Evolutionary conservation across 2,797 vertebrate genomes (phyloP).

Genomic region (Malacoraja senta): DNA sequence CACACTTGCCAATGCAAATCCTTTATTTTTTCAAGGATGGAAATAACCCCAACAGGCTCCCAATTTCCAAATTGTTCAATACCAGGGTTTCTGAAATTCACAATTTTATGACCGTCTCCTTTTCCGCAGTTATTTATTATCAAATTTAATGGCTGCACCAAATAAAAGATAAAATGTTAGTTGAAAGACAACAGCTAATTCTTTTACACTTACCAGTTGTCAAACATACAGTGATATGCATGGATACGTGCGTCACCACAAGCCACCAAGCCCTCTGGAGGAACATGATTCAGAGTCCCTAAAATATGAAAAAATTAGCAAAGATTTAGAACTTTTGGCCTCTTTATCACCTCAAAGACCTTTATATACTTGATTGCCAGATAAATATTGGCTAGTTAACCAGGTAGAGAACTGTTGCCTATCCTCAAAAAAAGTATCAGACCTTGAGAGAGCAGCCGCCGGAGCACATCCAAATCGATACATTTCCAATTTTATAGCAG

Average conservation of each 20-base stretch:
- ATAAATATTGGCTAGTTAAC: too few species aligned
- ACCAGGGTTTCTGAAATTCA: not conserved
- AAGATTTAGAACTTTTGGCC: not conserved
- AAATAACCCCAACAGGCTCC: not conserved
- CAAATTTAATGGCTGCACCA: not conserved
- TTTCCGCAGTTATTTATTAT: not conserved
- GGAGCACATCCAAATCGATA: too few species aligned
- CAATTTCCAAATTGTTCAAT: not conserved
- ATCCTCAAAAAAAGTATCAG: too few species aligned
- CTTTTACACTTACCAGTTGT: not conserved
- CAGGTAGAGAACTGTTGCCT: too few species aligned
- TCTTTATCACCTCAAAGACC: too few species aligned
- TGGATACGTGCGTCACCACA: not conserved
- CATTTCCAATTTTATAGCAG: too few species aligned
- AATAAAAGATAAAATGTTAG: not conserved
- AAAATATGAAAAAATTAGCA: not conserved
- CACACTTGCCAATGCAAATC: not conserved
- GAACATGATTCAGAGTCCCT: constrained; percentile 17
- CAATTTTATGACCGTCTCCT: not conserved
- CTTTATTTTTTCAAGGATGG: not conserved
- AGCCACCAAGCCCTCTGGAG: too few species aligned
- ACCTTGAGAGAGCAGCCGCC: too few species aligned
- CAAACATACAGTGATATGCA: not conserved
- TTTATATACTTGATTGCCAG: too few species aligned
- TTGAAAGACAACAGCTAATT: not conserved